Conservation (phyloP, 1,140 invertebrate genomes). For the Zaprionus davidi region DNA sequence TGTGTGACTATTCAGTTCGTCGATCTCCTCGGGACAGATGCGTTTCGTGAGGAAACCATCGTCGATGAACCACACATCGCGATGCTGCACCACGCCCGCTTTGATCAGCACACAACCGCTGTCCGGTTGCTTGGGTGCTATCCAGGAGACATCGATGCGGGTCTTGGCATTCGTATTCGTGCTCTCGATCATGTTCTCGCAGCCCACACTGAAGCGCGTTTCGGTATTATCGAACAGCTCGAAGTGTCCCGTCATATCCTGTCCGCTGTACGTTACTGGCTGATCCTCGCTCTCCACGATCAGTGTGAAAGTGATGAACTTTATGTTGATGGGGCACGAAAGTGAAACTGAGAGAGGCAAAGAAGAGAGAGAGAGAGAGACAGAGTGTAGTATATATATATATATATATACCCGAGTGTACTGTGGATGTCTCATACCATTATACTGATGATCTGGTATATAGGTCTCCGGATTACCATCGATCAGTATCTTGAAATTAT, state of each 20-base stretch:
- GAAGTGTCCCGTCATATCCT: conserved; percentile 85
- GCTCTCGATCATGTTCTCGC: conserved; percentile 91
- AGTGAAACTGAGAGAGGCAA: conserved; percentile 55
- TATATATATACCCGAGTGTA: background rate
- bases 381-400: background rate
- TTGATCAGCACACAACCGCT: conserved; percentile 91
- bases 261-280: conserved; percentile 52
- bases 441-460: conserved; percentile 88
- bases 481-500: conserved; percentile 86
- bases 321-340: conserved; percentile 83
- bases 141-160: conserved; percentile 89
- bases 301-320: conserved; percentile 90
- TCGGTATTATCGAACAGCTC: conserved; percentile 87
- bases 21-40: conserved; percentile 90
- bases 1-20: conserved; percentile 88
- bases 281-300: conserved; percentile 86
- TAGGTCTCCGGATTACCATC: conserved; percentile 88
- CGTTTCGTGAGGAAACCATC: conserved; percentile 90
- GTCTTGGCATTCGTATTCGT: conserved; percentile 89
- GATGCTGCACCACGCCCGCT: conserved; percentile 92
- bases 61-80: conserved; percentile 94
- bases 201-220: conserved; percentile 89
- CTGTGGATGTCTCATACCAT: conserved; percentile 75
- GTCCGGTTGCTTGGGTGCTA: conserved; percentile 88
- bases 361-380: background rate